phyloP scores from a whole-genome alignment of 2,113 vertebrate species.

The Athene cunicularia region DNA sequence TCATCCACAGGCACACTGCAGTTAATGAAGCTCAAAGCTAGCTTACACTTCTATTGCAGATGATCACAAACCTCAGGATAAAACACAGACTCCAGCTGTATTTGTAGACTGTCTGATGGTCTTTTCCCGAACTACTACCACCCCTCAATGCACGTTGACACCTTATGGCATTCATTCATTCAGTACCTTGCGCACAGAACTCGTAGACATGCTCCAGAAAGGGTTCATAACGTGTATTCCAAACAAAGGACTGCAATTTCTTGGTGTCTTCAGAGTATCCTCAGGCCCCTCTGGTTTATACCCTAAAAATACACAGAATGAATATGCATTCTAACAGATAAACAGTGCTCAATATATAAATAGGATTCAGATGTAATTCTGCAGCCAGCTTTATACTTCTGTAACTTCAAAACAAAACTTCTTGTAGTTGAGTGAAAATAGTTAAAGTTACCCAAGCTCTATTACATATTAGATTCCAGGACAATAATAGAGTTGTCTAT shows the following conservation, averaged over 20 bases:
- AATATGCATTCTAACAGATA: neutral
- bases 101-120: neutral
- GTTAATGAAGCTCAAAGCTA: neutral
- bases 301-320: conserved; percentile 22
- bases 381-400: neutral
- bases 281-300: conserved; percentile 35
- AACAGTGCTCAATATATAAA: neutral
- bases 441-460: neutral
- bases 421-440: neutral
- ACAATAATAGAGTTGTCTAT: neutral
- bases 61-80: neutral
- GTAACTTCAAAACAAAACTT: neutral
- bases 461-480: neutral
- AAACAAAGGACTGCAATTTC: conserved; percentile 46
- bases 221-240: conserved; percentile 91
- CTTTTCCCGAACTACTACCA: neutral
- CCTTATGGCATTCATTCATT: neutral
- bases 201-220: conserved; percentile 97
- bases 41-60: neutral
- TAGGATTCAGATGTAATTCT: neutral
- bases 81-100: neutral
- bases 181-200: conserved; percentile 88
- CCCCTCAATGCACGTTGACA: neutral
- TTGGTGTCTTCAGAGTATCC: conserved; percentile 54
- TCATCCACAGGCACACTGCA: neutral